Base-by-base conservation (phyloP, 2,113 vertebrate genomes). In the Sporophila hypoxantha region DNA sequence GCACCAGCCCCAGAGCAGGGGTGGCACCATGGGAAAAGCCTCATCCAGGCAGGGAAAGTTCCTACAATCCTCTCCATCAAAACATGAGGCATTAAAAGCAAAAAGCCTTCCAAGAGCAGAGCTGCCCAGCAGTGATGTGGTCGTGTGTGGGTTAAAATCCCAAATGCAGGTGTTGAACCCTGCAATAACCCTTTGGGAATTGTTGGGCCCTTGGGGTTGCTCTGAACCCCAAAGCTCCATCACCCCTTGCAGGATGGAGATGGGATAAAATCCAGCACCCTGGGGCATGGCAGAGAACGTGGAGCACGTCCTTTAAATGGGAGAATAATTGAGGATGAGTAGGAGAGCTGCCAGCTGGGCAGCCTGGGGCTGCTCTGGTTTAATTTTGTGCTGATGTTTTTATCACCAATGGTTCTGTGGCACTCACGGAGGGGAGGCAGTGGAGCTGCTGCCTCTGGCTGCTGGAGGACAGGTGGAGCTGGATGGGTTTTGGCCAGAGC, bases 291-390 rank as follows among this genome's bases (percentile, higher is more conserved):
- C 50, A 12, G 47, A 61, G 52, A 76, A 14, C 0, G 5, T 7
- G 67, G 25, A 2, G 4, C 4, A 1, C 0, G 1, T 78, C 73
- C 73, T 85, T 85, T 70, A 46, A 77, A 56, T 9, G 2, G 42
- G 47, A 70, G 52, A 86, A 87, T 47, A 65, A 82, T 52, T 84
- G 39, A 29, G 36, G 73, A 26, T 19, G 65, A 22, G 25, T 8
- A 52, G 76, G 70, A 90, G 83, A 81, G 86, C 70, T 90, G 88
- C 88, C 65, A n/a, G 55, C 34, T 56, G 44, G 80, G 25, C 84
- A 62, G 81, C 56, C 71, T 32, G 60, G 9, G 65, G 73, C 60
- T 32, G 87, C 64, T 85, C 36, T 6, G 20, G 17, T 82, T 89
- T 60, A 44, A 88, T 91, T 76, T 55, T 36, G 64, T 5, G 19